These are phyloP conservation scores for Sympetrum striolatum DNA, from an alignment of 2,888 invertebrate species.

Conservation along the genomic window DNA sequence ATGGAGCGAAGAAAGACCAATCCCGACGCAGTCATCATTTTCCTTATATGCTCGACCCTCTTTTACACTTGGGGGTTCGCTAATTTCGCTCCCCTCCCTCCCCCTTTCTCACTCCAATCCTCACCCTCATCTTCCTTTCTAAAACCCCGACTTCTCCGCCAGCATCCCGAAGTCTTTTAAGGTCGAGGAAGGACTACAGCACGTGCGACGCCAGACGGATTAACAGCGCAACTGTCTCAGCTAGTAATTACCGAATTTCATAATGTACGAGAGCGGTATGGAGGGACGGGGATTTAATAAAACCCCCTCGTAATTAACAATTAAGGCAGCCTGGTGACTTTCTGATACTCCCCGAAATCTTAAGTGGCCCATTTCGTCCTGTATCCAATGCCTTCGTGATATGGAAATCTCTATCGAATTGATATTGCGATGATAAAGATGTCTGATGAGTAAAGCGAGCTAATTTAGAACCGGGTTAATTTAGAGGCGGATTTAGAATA, in stretches of 20 bases:
- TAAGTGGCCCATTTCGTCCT: conserved; percentile 18
- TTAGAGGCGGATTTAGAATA: not conserved
- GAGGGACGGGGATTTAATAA: not conserved
- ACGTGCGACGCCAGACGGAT: not conserved
- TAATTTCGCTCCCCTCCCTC: not conserved
- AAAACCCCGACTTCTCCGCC: not conserved
- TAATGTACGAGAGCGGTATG: not conserved
- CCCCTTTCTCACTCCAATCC: not conserved
- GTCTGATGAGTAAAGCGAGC: not conserved
- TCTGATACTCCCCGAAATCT: not conserved
- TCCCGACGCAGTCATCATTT: not conserved
- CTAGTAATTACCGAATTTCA: not conserved
- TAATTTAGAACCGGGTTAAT: not conserved
- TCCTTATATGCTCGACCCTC: not conserved
- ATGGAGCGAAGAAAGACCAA: too few species aligned
- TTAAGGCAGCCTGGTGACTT: not conserved
- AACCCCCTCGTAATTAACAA: not conserved
- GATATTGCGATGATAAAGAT: not conserved
- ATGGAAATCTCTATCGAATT: not conserved
- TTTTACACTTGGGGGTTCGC: not conserved
- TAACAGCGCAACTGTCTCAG: not conserved
- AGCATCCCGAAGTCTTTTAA: not conserved
- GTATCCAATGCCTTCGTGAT: not conserved
- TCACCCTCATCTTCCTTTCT: not conserved
- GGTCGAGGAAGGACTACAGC: not conserved